These are phyloP conservation scores for Bergia puertoricense DNA, from an alignment of 92 coral and sea anemone genomes.

Conservation along the genomic window DNA sequence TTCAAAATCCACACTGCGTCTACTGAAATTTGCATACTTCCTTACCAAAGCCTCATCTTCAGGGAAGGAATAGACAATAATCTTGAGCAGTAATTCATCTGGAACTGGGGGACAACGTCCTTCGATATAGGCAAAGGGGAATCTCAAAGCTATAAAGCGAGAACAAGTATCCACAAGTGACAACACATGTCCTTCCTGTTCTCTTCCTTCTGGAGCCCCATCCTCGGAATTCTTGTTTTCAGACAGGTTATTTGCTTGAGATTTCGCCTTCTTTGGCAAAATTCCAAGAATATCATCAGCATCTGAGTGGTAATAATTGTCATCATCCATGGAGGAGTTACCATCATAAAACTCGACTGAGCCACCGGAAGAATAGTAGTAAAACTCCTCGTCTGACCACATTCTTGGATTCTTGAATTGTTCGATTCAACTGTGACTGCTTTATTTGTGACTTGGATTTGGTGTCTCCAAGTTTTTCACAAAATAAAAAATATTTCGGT, in stretches of 20 bases:
- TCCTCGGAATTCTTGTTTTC: not conserved
- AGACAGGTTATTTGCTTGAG: conserved; percentile 1
- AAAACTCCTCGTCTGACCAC: conserved; percentile 44
- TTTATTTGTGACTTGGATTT: no score
- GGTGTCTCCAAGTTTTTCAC: not conserved
- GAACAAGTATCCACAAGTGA: conserved; percentile 79
- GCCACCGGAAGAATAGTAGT: conserved; percentile 31
- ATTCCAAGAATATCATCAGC: conserved; percentile 6
- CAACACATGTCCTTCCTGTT: conserved; percentile 25
- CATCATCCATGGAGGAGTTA: conserved; percentile 10
- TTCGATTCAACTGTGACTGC: not conserved
- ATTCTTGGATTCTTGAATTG: not conserved
- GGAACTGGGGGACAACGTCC: conserved; percentile 90
- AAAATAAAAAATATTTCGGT: not conserved
- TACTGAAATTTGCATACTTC: conserved; percentile 80
- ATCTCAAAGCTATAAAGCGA: conserved; percentile 71
- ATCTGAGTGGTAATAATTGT: conserved; percentile 34
- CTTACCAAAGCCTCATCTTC: conserved; percentile 73
- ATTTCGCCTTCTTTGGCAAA: not conserved
- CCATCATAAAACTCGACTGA: not conserved
- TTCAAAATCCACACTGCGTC: conserved; percentile 53
- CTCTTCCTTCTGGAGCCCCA: not conserved
- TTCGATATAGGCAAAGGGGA: conserved; percentile 92
- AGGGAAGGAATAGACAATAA: conserved; percentile 84
- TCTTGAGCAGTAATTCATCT: conserved; percentile 84